Evolutionary conservation across 2,113 vertebrate species (phyloP).

Genomic region (Periophthalmus modestus): DNA sequence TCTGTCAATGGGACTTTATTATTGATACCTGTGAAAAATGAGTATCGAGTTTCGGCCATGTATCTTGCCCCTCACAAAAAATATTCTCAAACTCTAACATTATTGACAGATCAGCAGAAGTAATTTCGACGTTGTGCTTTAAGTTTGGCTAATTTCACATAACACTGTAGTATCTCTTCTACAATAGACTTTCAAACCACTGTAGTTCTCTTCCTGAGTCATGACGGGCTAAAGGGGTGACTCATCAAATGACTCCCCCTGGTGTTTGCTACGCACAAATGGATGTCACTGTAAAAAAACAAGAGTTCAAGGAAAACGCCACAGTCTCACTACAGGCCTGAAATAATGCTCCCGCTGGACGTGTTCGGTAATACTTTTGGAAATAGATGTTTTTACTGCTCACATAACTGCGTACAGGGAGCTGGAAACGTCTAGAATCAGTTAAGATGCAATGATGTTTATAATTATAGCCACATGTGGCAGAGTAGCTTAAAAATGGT

Average conservation of each 20-base stretch:
- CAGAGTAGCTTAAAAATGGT: too few relatives aligned
- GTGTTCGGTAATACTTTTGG: not conserved
- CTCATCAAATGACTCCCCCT: constrained; percentile 39
- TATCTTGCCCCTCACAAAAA: too few relatives aligned
- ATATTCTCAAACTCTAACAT: too few relatives aligned
- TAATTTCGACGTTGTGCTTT: not conserved
- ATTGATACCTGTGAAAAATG: too few relatives aligned
- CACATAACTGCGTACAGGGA: not conserved
- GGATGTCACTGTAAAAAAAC: not conserved
- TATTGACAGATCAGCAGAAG: too few relatives aligned
- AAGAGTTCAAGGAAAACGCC: not conserved
- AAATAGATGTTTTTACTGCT: not conserved
- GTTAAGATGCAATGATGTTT: not conserved
- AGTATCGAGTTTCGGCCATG: too few relatives aligned
- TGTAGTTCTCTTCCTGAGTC: constrained; percentile 36
- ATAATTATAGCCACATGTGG: not conserved
- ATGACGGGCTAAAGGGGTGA: constrained; percentile 37
- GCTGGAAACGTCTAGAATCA: not conserved
- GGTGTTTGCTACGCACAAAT: not conserved
- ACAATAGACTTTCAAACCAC: constrained; percentile 22
- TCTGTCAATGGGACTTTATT: too few relatives aligned
- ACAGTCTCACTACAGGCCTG: not conserved
- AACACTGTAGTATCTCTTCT: not conserved
- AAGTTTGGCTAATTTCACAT: not conserved
- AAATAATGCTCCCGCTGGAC: not conserved